These are phyloP conservation scores for Drosophila teissieri DNA, from an alignment of 1,140 invertebrate genomes.

Conservation along the genomic window DNA sequence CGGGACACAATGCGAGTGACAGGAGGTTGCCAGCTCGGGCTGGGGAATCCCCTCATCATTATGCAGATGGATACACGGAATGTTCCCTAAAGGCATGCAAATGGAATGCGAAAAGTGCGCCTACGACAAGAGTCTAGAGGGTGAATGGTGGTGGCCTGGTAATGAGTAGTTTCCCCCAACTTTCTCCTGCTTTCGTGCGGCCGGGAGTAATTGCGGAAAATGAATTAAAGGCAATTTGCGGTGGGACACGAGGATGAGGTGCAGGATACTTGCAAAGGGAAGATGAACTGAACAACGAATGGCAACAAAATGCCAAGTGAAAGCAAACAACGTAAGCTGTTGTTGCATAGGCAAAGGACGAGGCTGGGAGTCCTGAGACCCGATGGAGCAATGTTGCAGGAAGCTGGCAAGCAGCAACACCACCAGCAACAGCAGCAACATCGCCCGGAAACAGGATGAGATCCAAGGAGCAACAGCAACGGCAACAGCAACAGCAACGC, in stretches of 20 bases:
- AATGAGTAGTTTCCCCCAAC: conserved; percentile 45
- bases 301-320: conserved; percentile 56
- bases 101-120: conserved; percentile 66
- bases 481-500: conserved; percentile 6
- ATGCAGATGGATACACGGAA: conserved; percentile 63
- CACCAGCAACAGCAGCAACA: conserved; percentile 28
- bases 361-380: background rate
- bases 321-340: conserved; percentile 73
- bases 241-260: conserved; percentile 12
- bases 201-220: conserved; percentile 73
- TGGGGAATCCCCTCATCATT: conserved; percentile 49
- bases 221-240: conserved; percentile 77
- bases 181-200: conserved; percentile 12
- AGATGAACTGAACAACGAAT: conserved; percentile 9
- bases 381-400: conserved; percentile 52
- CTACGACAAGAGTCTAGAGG: conserved; percentile 38
- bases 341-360: conserved; percentile 17
- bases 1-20: conserved; percentile 44
- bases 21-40: background rate
- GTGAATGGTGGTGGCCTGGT: conserved; percentile 32
- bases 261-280: background rate
- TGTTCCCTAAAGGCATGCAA: conserved; percentile 60
- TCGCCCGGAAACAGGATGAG: conserved; percentile 42
- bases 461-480: conserved; percentile 23
- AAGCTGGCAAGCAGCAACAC: conserved; percentile 43